These are phyloP conservation scores for Morinoia aosen DNA, from an alignment of 2,888 invertebrate species.

Conservation along the genomic window DNA sequence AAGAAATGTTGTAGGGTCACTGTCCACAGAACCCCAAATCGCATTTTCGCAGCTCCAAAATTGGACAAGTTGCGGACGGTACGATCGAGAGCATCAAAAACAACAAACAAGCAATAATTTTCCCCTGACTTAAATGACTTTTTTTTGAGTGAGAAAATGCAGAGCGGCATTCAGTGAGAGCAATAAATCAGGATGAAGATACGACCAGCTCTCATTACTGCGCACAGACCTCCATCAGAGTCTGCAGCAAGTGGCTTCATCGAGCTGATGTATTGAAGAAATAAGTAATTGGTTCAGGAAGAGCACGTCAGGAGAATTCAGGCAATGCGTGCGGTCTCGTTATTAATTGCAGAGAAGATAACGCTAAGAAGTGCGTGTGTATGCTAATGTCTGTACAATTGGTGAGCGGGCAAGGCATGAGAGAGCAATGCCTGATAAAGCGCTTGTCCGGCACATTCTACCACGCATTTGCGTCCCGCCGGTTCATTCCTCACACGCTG, in stretches of 20 bases:
- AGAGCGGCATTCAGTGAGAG: constrained; percentile 27
- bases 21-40: not conserved
- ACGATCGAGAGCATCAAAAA: not conserved
- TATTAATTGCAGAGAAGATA: constrained; percentile 8
- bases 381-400: constrained; percentile 9
- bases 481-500: constrained; percentile 2
- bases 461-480: not conserved
- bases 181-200: constrained; percentile 28
- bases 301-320: constrained; percentile 1
- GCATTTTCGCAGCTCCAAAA: not conserved
- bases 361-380: not conserved
- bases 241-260: not conserved
- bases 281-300: constrained; percentile 37
- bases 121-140: not conserved
- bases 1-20: not conserved
- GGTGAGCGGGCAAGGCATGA: not conserved
- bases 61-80: not conserved
- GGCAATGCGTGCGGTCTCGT: constrained; percentile 25
- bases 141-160: constrained; percentile 1
- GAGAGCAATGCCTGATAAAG: constrained; percentile 20
- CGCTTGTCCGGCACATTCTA: not conserved
- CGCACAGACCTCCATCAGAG: not conserved
- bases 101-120: constrained; percentile 4
- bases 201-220: constrained; percentile 26
- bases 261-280: not conserved